Percentiles rank a stretch among this genome's conserved stretches.
Conservation (phyloP, 2,113 vertebrate genomes). For the Colius striatus region DNA sequence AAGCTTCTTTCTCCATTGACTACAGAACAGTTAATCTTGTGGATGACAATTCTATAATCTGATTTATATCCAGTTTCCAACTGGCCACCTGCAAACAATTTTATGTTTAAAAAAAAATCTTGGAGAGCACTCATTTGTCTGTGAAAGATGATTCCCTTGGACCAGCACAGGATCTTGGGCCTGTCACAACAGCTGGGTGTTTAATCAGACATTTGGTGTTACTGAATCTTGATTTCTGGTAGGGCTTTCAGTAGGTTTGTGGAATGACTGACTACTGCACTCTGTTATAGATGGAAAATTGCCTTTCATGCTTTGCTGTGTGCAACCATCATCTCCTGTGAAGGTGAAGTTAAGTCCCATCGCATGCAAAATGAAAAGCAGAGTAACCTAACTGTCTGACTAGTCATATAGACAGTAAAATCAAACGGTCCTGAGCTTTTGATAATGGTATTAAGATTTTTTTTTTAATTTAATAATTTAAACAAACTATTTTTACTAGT, state of each 20-base stretch:
- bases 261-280: neutral
- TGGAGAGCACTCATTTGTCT: neutral
- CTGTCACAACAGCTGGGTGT: neutral
- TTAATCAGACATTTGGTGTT: neutral
- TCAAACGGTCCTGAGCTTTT: neutral
- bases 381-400: neutral
- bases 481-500: neutral
- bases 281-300: neutral
- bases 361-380: neutral
- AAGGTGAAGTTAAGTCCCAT: neutral
- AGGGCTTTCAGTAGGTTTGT: neutral
- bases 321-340: neutral
- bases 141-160: neutral
- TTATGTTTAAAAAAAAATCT: neutral
- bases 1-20: neutral
- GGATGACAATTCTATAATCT: neutral
- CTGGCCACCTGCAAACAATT: neutral
- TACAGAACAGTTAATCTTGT: neutral
- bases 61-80: conserved; percentile 25
- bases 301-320: neutral
- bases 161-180: neutral
- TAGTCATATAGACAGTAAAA: neutral
- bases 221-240: neutral
- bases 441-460: neutral
- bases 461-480: neutral